Evolutionary conservation across 2,888 invertebrate genomes (phyloP).

Genomic region (Hirudinaria manillensis): DNA sequence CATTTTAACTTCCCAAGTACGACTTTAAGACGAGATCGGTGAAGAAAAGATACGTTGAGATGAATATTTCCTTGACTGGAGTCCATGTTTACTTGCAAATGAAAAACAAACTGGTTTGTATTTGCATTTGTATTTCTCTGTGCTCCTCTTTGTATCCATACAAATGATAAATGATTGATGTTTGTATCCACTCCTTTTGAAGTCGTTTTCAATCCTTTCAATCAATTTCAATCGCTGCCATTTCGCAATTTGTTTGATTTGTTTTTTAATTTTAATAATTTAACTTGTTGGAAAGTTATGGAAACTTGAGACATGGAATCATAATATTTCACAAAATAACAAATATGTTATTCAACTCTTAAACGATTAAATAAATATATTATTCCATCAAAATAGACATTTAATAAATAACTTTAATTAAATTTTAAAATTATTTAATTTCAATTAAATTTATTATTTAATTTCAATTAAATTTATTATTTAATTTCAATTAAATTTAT

Average conservation of each 20-base stretch:
- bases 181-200: no score
- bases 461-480: no score
- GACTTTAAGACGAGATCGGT: constrained; percentile 28
- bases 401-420: neutral
- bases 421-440: neutral
- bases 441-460: no score
- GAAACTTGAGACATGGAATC: no score
- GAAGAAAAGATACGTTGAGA: constrained; percentile 21
- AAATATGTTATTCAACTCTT: neutral
- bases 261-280: no score
- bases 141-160: neutral
- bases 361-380: neutral
- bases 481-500: no score
- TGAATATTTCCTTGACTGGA: constrained; percentile 8
- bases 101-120: constrained; percentile 19
- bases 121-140: neutral
- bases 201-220: no score
- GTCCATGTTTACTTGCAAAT: constrained; percentile 1
- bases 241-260: no score
- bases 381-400: neutral
- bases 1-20: neutral
- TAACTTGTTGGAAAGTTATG: no score
- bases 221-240: neutral
- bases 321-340: neutral
- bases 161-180: neutral